Evolutionary conservation across 2,797 vertebrate genomes (phyloP), one percentile per base, ranked within the genome.

Genomic region (Sphenopsis melanotis): DNA sequence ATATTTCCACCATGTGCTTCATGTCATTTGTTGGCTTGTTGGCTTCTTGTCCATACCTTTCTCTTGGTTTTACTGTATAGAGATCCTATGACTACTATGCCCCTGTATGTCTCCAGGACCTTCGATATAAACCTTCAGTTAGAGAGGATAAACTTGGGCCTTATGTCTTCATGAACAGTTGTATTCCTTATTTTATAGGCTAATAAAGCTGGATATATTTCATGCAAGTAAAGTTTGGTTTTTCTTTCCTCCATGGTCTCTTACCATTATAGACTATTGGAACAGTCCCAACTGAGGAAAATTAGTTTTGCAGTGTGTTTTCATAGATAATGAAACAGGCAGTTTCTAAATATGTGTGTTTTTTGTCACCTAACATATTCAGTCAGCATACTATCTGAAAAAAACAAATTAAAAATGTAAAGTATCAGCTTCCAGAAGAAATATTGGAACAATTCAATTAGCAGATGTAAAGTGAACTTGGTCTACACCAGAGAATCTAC

Each of bases 71-170:
- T 26, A 44, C 15, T 56, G 1, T 10, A 15, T 2, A 32, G 21
- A 37, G 4, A 61, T 27, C 3, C 6, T 34, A 37, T 8, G 12
- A 34, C 2, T 88, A 9, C 11, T 56, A 10, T 18, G 7, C 2
- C 4, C 5, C 2, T 2, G 0, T 4, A 2, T 24, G 9, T n/a
- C 8, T 15, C 39, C 30, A 75, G 5, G 5, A 44, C 3, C 27
- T 83, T 60, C 18, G 15, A 4, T 29, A 44, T 2, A 26, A 37
- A 32, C 2, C 6, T 78, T 27, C 23, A 56, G 9, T 23, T 66
- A 56, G 15, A 60, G 46, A 71, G 3, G 15, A 21, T 53, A 82
- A 87, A 46, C 1, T 6, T 30, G 6, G 9, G 24, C 6, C 10
- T 49, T 36, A 12, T 29, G 27, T 32, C 11, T 78, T 66, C 11